Evolutionary conservation across 2,888 invertebrate species (phyloP).

Genomic region (Hylaea fasciaria): DNA sequence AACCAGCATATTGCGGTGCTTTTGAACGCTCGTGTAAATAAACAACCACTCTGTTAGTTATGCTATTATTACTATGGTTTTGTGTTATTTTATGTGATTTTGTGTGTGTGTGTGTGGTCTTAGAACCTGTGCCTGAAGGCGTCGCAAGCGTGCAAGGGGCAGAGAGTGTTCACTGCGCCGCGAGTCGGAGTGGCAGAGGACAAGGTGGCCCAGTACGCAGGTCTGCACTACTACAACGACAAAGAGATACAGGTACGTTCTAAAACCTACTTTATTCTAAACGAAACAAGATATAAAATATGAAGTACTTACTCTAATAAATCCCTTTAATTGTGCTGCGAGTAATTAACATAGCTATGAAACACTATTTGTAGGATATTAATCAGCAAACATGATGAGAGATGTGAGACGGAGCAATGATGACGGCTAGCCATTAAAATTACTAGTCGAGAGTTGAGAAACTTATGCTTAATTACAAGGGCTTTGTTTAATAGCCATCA

Average conservation of each 20-base stretch:
- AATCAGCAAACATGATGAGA: conserved; percentile 29
- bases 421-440: conserved; percentile 39
- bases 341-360: conserved; percentile 37
- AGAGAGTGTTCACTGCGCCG: conserved; percentile 91
- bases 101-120: conserved; percentile 83
- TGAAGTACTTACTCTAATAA: conserved; percentile 4
- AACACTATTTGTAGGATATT: conserved; percentile 35
- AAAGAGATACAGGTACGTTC: conserved; percentile 92
- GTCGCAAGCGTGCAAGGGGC: conserved; percentile 94
- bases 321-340: conserved; percentile 13
- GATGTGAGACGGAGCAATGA: conserved; percentile 23
- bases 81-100: conserved; percentile 59
- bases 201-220: conserved; percentile 96
- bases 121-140: conserved; percentile 96
- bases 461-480: conserved; percentile 32
- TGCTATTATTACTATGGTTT: conserved; percentile 58
- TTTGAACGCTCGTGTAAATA: conserved; percentile 60
- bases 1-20: conserved; percentile 44
- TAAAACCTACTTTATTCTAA: conserved; percentile 13
- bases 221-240: conserved; percentile 96
- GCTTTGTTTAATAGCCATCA: conserved; percentile 28
- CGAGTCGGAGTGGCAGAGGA: conserved; percentile 95
- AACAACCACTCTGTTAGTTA: conserved; percentile 54
- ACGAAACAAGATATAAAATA: conserved; percentile 3
- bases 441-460: conserved; percentile 21